Base-by-base conservation (phyloP, 2,113 vertebrate genomes). In the Xiphorhynchus elegans region DNA sequence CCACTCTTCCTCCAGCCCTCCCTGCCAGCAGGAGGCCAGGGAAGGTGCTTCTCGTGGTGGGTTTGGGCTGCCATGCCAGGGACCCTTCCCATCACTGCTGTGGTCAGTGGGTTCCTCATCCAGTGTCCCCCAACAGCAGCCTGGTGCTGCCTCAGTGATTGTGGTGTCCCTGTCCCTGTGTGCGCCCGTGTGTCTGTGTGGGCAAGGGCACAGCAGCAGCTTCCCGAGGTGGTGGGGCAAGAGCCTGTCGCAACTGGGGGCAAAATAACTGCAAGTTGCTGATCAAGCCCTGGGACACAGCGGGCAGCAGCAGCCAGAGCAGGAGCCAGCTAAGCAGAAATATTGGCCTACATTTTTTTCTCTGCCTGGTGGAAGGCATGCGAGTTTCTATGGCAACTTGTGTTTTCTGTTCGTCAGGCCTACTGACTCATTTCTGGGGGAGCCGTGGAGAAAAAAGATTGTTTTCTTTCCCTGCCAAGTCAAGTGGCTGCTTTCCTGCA, bases 331-430 rank as follows among this genome's bases (percentile, higher is more conserved):
- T 97, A 97, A 97, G 97, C 96, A 98, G 97, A 98, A 98, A 97
- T 97, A 97, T 96, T 98, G 98, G 97, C 98, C 98, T 98, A 97
- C 95, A 98, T 98, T 97, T 94, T 67, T 53, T 94, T 37, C 89
- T 76, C 81, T 85, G 96, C 92, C 96, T 97, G 95, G 95, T 93
- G 69, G 96, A 97, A 96, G 91, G 95, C 96, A 96, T 94, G 95
- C 11, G 90, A 83, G 97, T 98, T 98, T 97, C 98, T 97, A 98
- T 98, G 97, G 97, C 97, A 98, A 97, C 98, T 97, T 96, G 92
- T 92, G 93, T 97, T 97, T 98, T 97, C 97, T 95, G 93, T 94
- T 97, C 55, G 19, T 92, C 70, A 93, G 95, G 77, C 96, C 95
- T 95, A 86, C 96, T 97, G 91, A 96, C 95, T 98, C 59, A 60